Evolutionary conservation across 2,888 invertebrate species (phyloP), one percentile per base, ranked within the genome.

Genomic region (Lasioglossum lativentre): DNA sequence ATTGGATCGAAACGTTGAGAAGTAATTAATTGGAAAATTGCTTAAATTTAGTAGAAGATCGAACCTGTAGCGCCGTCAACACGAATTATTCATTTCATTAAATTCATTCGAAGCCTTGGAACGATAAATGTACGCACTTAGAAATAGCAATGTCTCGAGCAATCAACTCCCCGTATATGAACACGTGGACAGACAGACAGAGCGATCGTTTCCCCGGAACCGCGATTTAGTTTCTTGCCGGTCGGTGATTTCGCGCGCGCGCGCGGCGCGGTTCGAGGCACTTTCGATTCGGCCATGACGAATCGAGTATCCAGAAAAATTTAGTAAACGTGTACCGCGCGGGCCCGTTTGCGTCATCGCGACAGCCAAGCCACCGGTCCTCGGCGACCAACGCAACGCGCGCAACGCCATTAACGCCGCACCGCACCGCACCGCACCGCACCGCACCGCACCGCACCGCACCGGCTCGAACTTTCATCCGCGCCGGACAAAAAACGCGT

Each of bases 401-500:
- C 10, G 10, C n/a, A 12, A 56, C 56, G n/a, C 56, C 56, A n/a
- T n/a, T n/a, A 56, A 56, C 56, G 16, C 42, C 59, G 45, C 45
- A 45, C 42, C 68, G 34, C 34, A 3, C 34, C 34, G 34, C 34
- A 34, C 42, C 59, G 45, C 45, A 45, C 42, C 59, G 73, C 34
- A 3, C 34, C 34, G 34, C 34, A 34, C 42, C 59, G 34, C 34
- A 3, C 34, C 34, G 34, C 34, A 34, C 42, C 59, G 45, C 45
- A 45, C 42, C 59, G 73, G 34, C 71, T 63, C 78, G 70, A 81
- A 86, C 87, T 87, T 83, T 87, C 86, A 80, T 80, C 80, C 45
- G 52, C 30, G 56, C 14, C 14, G 40, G 19, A 78, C n/a, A 86
- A 82, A 56, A 78, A 79, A 68, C 78, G 82, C 82, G 80, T 75